Conservation (phyloP, 2,888 invertebrate genomes). For the Andrena praecox region DNA sequence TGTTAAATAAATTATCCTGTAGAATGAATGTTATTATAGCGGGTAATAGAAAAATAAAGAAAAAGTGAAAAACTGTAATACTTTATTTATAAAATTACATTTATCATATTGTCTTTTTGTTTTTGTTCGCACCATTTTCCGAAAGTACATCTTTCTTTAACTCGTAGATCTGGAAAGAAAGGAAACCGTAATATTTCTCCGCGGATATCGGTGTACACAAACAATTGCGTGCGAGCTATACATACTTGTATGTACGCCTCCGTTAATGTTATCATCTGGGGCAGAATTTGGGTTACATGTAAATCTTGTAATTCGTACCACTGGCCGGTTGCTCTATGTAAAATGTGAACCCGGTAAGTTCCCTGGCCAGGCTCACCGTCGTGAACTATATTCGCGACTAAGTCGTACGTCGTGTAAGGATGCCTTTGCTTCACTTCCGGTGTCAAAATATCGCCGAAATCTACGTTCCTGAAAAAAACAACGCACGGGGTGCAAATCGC, state of each 20-base stretch:
- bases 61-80: conserved; percentile 58
- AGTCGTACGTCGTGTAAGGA: conserved; percentile 95
- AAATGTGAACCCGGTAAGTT: conserved; percentile 96
- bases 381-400: conserved; percentile 99
- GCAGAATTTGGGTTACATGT: conserved; percentile 98
- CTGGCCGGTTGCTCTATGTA: conserved; percentile 94
- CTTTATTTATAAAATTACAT: conserved; percentile 60
- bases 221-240: neutral
- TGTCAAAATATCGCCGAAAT: conserved; percentile 97
- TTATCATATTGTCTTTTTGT: conserved; percentile 53
- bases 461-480: conserved; percentile 92
- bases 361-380: conserved; percentile 98
- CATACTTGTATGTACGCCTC: conserved; percentile 98
- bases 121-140: conserved; percentile 71
- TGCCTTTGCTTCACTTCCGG: conserved; percentile 92
- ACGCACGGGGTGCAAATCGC: conserved; percentile 24
- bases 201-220: too few relatives aligned
- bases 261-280: conserved; percentile 99
- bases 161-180: conserved; percentile 80
- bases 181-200: neutral
- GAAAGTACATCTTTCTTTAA: conserved; percentile 72
- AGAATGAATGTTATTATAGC: neutral
- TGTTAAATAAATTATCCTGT: neutral
- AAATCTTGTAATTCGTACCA: conserved; percentile 95
- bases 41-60: neutral